Evolutionary conservation across 1,140 invertebrate genomes (phyloP).

Genomic region (Yoshiicerus persimilis): DNA sequence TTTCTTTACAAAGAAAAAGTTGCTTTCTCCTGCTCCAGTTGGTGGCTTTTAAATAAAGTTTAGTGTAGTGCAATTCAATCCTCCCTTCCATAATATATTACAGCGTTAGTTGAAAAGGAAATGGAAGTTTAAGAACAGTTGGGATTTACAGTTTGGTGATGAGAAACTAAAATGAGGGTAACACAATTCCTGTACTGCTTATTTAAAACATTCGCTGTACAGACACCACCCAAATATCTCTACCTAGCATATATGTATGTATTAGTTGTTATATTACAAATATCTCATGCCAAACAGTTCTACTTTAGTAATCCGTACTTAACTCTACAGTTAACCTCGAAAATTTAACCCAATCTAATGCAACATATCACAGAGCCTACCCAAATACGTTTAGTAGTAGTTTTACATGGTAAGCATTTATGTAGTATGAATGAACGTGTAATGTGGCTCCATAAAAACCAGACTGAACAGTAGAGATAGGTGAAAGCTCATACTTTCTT

Average conservation of each 20-base stretch:
- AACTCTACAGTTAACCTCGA: neutral
- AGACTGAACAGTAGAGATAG: neutral
- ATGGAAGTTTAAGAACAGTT: constrained; percentile 11
- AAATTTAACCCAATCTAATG: neutral
- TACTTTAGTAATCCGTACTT: neutral
- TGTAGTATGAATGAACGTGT: neutral
- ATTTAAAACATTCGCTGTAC: too few species aligned
- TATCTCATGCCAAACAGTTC: neutral
- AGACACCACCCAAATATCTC: neutral
- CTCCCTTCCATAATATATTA: constrained; percentile 11
- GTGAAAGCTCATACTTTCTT: neutral
- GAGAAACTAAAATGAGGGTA: neutral
- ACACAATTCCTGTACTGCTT: too few species aligned
- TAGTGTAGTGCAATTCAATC: constrained; percentile 2
- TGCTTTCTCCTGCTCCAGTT: neutral
- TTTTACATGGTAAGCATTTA: too few species aligned
- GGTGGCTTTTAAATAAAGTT: constrained; percentile 20
- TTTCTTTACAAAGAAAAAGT: constrained; percentile 3
- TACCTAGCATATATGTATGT: neutral
- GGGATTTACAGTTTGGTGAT: constrained; percentile 19
- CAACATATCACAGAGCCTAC: too few species aligned
- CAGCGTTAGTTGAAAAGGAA: neutral
- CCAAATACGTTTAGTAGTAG: too few species aligned
- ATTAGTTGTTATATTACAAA: neutral
- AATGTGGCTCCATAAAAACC: neutral